Conservation (phyloP, 2,113 vertebrate species). For the Microcebus murinus region DNA sequence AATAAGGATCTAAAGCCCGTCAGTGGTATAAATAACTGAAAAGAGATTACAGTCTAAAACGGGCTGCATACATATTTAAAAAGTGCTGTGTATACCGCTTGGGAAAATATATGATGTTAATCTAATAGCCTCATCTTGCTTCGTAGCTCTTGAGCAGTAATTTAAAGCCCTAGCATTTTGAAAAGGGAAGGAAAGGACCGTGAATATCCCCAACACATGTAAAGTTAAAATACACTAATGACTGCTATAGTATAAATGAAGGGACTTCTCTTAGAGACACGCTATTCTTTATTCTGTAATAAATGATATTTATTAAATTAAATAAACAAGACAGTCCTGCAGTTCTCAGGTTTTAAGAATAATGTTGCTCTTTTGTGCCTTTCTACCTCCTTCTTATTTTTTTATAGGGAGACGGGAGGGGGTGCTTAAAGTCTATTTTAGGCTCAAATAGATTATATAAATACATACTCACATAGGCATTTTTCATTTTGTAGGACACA, state of each 20-base stretch:
- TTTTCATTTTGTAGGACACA: background rate
- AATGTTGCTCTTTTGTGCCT: background rate
- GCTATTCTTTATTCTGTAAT: slow-evolving; percentile 39
- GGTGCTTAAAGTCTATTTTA: slow-evolving; percentile 14
- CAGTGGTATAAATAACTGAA: slow-evolving; percentile 78
- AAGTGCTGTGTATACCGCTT: slow-evolving; percentile 66
- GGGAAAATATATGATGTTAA: slow-evolving; percentile 60
- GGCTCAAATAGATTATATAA: background rate
- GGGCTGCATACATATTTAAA: slow-evolving; percentile 73
- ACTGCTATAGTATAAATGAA: slow-evolving; percentile 38
- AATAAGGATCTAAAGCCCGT: slow-evolving; percentile 74
- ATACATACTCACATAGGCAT: background rate
- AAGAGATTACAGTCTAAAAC: slow-evolving; percentile 72
- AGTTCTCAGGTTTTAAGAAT: slow-evolving; percentile 54
- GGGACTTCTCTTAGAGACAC: slow-evolving; percentile 36
- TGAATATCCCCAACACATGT: slow-evolving; percentile 42
- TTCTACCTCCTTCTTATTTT: background rate
- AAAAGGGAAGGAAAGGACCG: slow-evolving; percentile 26
- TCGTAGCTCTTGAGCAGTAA: slow-evolving; percentile 63
- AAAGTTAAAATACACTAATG: slow-evolving; percentile 65
- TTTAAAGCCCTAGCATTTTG: slow-evolving; percentile 68
- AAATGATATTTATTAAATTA: slow-evolving; percentile 63
- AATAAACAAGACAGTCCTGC: slow-evolving; percentile 45
- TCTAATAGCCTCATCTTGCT: slow-evolving; percentile 65
- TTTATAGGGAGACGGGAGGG: background rate